Evolutionary conservation across 64 coral and sea anemone genomes (phyloP).

Genomic region (Stylophora pistillata): DNA sequence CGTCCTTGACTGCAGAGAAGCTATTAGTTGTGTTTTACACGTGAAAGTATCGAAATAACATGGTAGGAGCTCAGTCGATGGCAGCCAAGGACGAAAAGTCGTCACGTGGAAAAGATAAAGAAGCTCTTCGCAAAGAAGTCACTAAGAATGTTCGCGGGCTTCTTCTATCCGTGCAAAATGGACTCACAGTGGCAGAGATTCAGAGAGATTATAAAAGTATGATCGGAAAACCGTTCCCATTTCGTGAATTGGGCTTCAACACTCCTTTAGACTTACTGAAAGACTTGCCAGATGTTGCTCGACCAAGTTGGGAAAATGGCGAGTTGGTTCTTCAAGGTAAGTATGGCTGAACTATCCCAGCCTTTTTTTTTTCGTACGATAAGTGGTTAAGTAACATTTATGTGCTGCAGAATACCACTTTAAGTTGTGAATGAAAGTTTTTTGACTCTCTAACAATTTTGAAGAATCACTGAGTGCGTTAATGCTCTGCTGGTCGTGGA

Average conservation of each 20-base stretch:
- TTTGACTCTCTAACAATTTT: no score
- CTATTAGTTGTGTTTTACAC: not conserved
- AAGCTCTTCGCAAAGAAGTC: slow-evolving; percentile 43
- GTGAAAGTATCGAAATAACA: not conserved
- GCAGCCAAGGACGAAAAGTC: not conserved
- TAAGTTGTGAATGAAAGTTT: no score
- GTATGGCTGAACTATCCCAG: not conserved
- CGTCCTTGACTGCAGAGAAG: not conserved
- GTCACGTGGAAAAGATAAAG: slow-evolving; percentile 32
- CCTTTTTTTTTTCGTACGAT: not conserved
- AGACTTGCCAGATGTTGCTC: slow-evolving; percentile 83
- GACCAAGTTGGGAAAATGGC: slow-evolving; percentile 65
- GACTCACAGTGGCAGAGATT: slow-evolving; percentile 86
- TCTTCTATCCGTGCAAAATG: slow-evolving; percentile 86
- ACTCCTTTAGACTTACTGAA: slow-evolving; percentile 82
- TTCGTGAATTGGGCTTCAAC: slow-evolving; percentile 72
- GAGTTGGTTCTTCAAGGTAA: slow-evolving; percentile 80
- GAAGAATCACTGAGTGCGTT: no score
- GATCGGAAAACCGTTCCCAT: slow-evolving; percentile 88
- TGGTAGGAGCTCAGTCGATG: not conserved
- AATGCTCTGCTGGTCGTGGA: no score
- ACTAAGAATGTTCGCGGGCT: slow-evolving; percentile 81
- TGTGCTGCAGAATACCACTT: no score
- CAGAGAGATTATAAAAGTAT: slow-evolving; percentile 85
- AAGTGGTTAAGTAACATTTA: no score